A percentile compares a stretch with the other conserved stretches of the same genome.
These are phyloP conservation scores for Drosophila pseudoananassae DNA, from an alignment of 1,140 invertebrate genomes.

Conservation along the genomic window DNA sequence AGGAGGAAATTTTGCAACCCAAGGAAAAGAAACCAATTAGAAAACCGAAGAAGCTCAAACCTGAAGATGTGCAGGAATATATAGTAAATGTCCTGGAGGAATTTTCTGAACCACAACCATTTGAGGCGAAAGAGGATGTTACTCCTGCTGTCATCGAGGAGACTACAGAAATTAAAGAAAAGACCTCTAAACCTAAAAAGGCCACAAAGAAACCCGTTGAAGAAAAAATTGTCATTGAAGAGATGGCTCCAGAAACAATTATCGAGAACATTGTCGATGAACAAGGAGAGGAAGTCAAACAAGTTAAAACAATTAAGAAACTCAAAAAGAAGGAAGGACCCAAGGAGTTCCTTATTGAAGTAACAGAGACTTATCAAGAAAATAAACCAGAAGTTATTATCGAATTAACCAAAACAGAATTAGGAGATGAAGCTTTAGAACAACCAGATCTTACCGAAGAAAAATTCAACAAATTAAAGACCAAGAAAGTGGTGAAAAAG, in stretches of 20 bases:
- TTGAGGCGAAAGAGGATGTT: constrained; percentile 31
- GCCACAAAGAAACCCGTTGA: constrained; percentile 49
- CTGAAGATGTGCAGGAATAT: constrained; percentile 45
- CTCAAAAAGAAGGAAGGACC: constrained; percentile 75
- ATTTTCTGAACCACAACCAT: constrained; percentile 39
- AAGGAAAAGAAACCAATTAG: constrained; percentile 37
- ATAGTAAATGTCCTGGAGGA: constrained; percentile 62
- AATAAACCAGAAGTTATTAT: constrained; percentile 73
- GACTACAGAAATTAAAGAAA: constrained; percentile 67
- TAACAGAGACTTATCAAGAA: constrained; percentile 79
- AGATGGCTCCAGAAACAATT: constrained; percentile 73
- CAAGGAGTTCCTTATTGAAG: constrained; percentile 72
- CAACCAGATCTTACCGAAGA: neutral
- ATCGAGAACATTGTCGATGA: constrained; percentile 81
- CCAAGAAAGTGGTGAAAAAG: constrained; percentile 23
- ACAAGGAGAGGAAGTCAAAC: constrained; percentile 77
- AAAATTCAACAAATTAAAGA: neutral
- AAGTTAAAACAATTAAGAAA: constrained; percentile 77
- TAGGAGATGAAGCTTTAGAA: constrained; percentile 28
- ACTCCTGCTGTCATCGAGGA: constrained; percentile 63
- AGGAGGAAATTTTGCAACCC: neutral
- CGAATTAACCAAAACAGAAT: constrained; percentile 68
- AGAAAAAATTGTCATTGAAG: constrained; percentile 72
- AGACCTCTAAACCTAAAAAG: constrained; percentile 73
- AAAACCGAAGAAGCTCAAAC: constrained; percentile 59